Evolutionary conservation across 2,888 invertebrate genomes (phyloP).

Genomic region (Dryobotodes eremita): DNA sequence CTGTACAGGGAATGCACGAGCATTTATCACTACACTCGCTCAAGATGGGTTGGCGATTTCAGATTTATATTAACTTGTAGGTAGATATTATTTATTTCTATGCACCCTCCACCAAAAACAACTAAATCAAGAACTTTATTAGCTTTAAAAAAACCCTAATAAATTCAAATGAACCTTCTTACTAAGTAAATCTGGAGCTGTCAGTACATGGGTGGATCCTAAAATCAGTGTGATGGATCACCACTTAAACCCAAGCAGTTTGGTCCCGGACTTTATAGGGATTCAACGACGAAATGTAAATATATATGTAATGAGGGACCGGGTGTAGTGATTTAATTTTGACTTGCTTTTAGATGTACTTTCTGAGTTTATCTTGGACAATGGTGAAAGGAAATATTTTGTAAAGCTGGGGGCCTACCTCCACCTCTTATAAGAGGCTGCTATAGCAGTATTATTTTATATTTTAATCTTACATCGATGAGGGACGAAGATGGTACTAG

Average conservation of each 20-base stretch:
- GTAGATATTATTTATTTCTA: background rate
- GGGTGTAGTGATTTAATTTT: conserved; percentile 29
- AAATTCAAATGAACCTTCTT: conserved; percentile 30
- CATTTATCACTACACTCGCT: too few relatives aligned
- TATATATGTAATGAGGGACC: conserved; percentile 34
- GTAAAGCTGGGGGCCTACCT: background rate
- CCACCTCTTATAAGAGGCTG: background rate
- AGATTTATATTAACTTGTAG: background rate
- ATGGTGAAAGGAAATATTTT: background rate
- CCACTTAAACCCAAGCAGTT: conserved; percentile 20
- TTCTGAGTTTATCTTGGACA: background rate
- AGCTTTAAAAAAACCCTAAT: conserved; percentile 21
- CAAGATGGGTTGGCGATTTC: background rate
- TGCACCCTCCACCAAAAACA: background rate
- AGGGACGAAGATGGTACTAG: too few relatives aligned
- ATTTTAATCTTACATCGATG: background rate
- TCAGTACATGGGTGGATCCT: conserved; percentile 35
- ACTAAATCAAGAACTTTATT: background rate
- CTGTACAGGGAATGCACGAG: too few relatives aligned
- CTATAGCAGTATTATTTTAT: too few relatives aligned
- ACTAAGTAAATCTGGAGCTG: conserved; percentile 37
- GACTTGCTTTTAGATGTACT: conserved; percentile 10
- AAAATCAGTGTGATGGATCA: conserved; percentile 56
- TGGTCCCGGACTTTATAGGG: conserved; percentile 27
- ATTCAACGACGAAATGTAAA: conserved; percentile 16